These are phyloP conservation scores for Leucophenga montana DNA, from an alignment of 2,888 invertebrate species.

Conservation along the genomic window DNA sequence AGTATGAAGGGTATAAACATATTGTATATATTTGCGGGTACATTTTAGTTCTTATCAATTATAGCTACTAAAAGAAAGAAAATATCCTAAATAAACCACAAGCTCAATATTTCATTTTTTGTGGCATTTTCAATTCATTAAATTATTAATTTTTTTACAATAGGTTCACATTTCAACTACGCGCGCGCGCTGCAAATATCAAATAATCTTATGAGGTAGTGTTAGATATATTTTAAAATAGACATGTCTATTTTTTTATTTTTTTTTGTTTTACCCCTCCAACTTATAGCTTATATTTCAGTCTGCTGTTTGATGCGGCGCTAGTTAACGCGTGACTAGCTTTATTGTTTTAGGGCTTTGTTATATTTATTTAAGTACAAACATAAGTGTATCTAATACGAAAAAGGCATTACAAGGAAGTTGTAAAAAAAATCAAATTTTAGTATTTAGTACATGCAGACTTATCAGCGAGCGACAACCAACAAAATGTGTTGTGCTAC, in stretches of 20 bases:
- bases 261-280: no score
- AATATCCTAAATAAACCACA: slow-evolving; percentile 6
- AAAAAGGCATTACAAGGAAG: not conserved
- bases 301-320: no score
- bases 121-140: slow-evolving; percentile 9
- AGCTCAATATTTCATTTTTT: slow-evolving; percentile 11
- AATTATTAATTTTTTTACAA: not conserved
- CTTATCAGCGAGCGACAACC: no score
- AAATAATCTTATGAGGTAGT: not conserved
- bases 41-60: slow-evolving; percentile 2
- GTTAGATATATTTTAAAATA: not conserved
- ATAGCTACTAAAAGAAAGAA: not conserved
- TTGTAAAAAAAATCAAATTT: slow-evolving; percentile 19
- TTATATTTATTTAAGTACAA: not conserved
- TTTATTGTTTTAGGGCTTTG: not conserved
- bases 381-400: not conserved
- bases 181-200: slow-evolving; percentile 1
- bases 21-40: no score
- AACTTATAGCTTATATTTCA: no score
- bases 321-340: not conserved
- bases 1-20: no score
- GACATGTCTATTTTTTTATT: not conserved
- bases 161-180: slow-evolving; percentile 4
- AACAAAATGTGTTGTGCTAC: no score
- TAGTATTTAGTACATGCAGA: no score